Conservation (phyloP, 2,888 invertebrate genomes). For the Electrophaes corylata region DNA sequence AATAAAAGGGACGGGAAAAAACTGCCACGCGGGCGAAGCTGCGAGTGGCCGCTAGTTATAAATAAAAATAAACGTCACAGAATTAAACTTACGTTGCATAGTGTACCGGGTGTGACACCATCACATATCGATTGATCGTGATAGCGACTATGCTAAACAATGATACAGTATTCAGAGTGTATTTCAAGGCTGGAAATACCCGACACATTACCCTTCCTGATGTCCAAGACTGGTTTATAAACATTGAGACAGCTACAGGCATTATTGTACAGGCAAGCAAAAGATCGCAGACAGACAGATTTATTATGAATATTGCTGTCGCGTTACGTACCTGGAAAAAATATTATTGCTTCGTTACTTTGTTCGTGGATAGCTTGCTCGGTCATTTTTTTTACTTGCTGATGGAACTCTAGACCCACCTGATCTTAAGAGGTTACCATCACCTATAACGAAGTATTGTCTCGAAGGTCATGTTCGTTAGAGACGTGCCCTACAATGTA, state of each 20-base stretch:
- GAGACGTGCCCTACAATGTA: too few species aligned
- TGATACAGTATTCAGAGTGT: slow-evolving; percentile 7
- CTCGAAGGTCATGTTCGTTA: too few species aligned
- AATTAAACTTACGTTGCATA: slow-evolving; percentile 32
- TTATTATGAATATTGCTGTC: slow-evolving; percentile 36
- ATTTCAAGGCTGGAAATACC: slow-evolving; percentile 22
- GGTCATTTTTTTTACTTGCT: too few species aligned
- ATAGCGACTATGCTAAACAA: slow-evolving; percentile 30
- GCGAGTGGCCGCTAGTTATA: too few species aligned
- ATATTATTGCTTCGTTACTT: not conserved
- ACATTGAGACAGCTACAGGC: slow-evolving; percentile 18
- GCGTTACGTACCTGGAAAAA: slow-evolving; percentile 33
- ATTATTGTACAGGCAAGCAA: slow-evolving; percentile 22
- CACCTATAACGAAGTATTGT: too few species aligned
- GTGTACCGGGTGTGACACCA: slow-evolving; percentile 30
- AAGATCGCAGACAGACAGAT: slow-evolving; percentile 29
- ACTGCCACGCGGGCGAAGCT: too few species aligned
- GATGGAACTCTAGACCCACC: too few species aligned
- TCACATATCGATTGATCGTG: slow-evolving; percentile 32
- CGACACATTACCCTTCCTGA: slow-evolving; percentile 25
- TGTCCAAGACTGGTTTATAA: slow-evolving; percentile 24
- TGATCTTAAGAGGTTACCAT: too few species aligned
- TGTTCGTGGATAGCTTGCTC: not conserved
- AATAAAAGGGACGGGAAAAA: too few species aligned
- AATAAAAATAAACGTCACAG: too few species aligned